Percentiles rank a stretch among this genome's conserved stretches.
Conservation (phyloP, 2,797 vertebrate species). For the Caiman crocodilus region DNA sequence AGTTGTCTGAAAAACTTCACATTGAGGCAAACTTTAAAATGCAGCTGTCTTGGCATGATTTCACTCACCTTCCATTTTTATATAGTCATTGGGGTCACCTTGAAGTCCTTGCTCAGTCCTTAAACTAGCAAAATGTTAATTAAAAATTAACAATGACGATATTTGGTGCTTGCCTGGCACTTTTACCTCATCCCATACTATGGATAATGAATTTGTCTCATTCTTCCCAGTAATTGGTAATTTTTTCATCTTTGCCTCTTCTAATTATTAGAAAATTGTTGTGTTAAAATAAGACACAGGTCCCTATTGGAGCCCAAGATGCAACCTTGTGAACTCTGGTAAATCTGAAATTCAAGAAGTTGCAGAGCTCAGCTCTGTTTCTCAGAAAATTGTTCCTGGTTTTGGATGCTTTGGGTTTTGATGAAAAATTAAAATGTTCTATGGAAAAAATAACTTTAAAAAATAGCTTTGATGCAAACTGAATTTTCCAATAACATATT, state of each 20-base stretch:
- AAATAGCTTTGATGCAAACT: not conserved
- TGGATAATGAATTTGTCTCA: not conserved
- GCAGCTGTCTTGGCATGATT: not conserved
- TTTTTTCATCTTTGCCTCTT: not conserved
- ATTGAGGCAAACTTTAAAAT: slow-evolving; percentile 11
- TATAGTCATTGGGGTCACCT: not conserved
- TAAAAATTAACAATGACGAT: not conserved
- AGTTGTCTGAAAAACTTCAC: not conserved
- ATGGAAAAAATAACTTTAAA: not conserved
- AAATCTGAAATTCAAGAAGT: slow-evolving; percentile 10
- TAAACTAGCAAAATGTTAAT: not conserved
- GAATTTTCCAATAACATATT: not conserved
- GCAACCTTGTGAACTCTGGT: accelerated
- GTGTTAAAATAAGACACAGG: not conserved
- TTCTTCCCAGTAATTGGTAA: not conserved
- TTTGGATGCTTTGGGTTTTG: not conserved
- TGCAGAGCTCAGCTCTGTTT: not conserved
- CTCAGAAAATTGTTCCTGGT: not conserved
- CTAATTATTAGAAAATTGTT: not conserved
- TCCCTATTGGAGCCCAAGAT: not conserved
- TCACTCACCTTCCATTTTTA: not conserved
- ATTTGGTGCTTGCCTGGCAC: not conserved
- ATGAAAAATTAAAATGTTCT: slow-evolving; percentile 23
- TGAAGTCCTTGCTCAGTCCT: not conserved
- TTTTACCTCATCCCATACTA: not conserved